A percentile compares a stretch with the other conserved stretches of the same genome.
These are phyloP conservation scores for Matsumurasca onukii DNA, from an alignment of 1,140 invertebrate genomes.

Conservation along the genomic window DNA sequence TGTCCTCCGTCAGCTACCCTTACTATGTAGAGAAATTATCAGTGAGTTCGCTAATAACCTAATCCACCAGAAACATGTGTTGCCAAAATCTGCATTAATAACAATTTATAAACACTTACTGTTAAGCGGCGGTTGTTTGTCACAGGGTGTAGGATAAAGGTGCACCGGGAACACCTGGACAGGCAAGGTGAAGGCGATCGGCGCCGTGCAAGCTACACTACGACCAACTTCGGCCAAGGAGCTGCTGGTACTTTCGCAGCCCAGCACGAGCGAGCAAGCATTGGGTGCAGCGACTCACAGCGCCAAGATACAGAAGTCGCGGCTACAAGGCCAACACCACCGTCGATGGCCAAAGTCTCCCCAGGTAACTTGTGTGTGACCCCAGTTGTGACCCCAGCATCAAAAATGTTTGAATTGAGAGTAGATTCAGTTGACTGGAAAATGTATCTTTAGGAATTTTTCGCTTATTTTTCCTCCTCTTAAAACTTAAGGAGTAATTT, in stretches of 20 bases:
- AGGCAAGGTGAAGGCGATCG: conserved; percentile 78
- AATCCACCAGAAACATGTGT: not conserved
- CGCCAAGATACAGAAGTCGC: conserved; percentile 91
- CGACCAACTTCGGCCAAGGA: conserved; percentile 92
- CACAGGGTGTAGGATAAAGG: conserved; percentile 93
- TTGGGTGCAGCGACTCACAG: conserved; percentile 88
- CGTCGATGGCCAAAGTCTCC: conserved; percentile 63
- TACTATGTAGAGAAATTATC: not conserved
- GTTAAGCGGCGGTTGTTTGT: conserved; percentile 24
- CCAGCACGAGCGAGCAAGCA: conserved; percentile 83
- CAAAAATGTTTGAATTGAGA: conserved; percentile 37
- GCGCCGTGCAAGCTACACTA: conserved; percentile 91
- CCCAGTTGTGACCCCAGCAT: not conserved
- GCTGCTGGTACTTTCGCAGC: conserved; percentile 82
- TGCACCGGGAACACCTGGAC: conserved; percentile 94
- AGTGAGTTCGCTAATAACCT: not conserved
- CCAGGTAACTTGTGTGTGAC: conserved; percentile 56
- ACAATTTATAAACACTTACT: not conserved
- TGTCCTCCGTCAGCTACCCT: not conserved
- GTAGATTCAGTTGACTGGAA: no score
- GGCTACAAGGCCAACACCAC: conserved; percentile 86
- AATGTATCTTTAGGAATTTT: no score
- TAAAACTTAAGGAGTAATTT: no score
- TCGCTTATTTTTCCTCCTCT: no score
- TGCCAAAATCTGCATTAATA: not conserved